These are phyloP conservation scores for Sander vitreus DNA, from an alignment of 2,113 vertebrate species.

Conservation along the genomic window DNA sequence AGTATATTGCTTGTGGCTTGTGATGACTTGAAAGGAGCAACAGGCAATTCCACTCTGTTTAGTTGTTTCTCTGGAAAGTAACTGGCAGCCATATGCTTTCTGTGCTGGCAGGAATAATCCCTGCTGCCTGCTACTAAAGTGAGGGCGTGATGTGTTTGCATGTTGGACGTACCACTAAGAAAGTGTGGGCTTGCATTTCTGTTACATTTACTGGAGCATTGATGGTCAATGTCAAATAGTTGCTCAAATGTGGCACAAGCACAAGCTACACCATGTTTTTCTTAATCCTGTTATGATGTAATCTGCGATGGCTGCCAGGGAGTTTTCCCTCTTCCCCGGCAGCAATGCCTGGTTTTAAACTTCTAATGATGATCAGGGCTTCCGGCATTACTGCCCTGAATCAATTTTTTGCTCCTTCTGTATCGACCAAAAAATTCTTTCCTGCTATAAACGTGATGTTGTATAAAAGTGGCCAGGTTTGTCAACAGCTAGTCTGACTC, in stretches of 20 bases:
- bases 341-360: slow-evolving; percentile 17
- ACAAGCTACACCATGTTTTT: slow-evolving; percentile 2
- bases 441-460: not conserved
- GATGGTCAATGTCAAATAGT: slow-evolving; percentile 38
- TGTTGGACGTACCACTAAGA: slow-evolving; percentile 37
- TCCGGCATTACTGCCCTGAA: slow-evolving; percentile 16
- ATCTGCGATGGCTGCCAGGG: slow-evolving; percentile 7
- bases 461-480: not conserved
- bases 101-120: slow-evolving; percentile 30
- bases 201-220: slow-evolving; percentile 24
- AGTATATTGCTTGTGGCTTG: slow-evolving; percentile 36
- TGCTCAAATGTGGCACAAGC: slow-evolving; percentile 2
- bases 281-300: slow-evolving; percentile 30
- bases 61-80: slow-evolving; percentile 40
- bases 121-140: slow-evolving; percentile 38
- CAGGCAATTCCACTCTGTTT: slow-evolving; percentile 24
- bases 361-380: slow-evolving; percentile 29
- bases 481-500: not conserved
- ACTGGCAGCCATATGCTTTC: slow-evolving; percentile 47
- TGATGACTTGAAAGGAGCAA: slow-evolving; percentile 52
- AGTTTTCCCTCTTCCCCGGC: slow-evolving; percentile 13
- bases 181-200: slow-evolving; percentile 24
- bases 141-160: slow-evolving; percentile 40
- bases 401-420: slow-evolving; percentile 4
- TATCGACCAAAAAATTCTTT: not conserved